phyloP scores from a whole-genome alignment of 2,113 vertebrate species.

The Procavia capensis region DNA sequence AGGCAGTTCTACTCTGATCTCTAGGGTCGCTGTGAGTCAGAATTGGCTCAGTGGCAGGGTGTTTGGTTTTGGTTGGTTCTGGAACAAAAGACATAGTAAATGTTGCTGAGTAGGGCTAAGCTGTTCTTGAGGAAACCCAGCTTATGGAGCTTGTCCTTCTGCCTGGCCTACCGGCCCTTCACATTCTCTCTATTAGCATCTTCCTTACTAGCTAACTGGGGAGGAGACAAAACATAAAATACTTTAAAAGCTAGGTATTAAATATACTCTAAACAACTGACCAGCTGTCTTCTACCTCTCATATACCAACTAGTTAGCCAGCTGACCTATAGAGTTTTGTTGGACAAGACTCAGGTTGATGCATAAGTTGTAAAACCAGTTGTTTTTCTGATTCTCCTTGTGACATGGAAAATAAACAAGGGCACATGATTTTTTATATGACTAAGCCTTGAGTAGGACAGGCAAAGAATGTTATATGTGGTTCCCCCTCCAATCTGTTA shows the following conservation, averaged over 20 bases:
- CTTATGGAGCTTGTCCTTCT: not conserved
- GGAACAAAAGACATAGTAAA: too few species aligned
- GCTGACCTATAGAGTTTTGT: not conserved
- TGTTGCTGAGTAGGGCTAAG: not conserved
- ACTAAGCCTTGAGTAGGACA: not conserved
- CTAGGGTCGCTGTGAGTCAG: too few species aligned
- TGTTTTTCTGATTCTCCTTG: not conserved
- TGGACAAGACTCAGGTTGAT: not conserved
- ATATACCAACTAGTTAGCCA: not conserved
- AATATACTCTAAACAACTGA: not conserved
- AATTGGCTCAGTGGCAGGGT: too few species aligned
- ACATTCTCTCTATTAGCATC: not conserved
- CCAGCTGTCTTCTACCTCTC: not conserved
- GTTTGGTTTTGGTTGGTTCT: too few species aligned
- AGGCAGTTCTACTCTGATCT: too few species aligned
- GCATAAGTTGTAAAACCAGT: not conserved
- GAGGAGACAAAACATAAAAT: slow-evolving; percentile 28
- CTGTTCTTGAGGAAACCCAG: not conserved
- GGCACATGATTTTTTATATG: not conserved
- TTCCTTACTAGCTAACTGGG: not conserved
- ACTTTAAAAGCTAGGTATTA: not conserved
- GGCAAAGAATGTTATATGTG: not conserved
- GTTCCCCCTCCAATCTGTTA: too few species aligned
- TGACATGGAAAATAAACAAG: not conserved
- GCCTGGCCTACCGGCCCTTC: not conserved